phyloP scores from a whole-genome alignment of 2,888 invertebrate genomes.

The Monochamus alternatus region DNA sequence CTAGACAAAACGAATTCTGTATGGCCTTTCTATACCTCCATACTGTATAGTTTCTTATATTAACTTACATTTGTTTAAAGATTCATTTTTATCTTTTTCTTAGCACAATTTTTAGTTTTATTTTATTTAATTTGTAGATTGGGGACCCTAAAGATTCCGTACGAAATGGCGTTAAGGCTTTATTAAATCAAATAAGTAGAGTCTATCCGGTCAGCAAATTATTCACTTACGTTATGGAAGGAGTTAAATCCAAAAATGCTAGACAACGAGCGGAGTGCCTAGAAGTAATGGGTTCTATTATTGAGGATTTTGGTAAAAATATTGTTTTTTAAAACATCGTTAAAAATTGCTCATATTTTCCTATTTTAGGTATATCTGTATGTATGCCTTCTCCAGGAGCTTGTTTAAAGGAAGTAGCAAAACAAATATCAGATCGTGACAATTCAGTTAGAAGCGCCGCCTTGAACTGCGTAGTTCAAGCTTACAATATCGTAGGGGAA shows the following conservation, averaged over 20 bases:
- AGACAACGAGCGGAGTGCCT: constrained; percentile 97
- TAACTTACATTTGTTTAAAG: too few relatives aligned
- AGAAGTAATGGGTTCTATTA: constrained; percentile 90
- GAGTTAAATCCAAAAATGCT: constrained; percentile 96
- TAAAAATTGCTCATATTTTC: background rate
- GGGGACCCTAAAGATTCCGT: constrained; percentile 98
- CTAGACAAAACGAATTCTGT: too few relatives aligned
- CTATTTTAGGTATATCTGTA: constrained; percentile 75
- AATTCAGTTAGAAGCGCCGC: constrained; percentile 97
- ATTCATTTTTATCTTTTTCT: too few relatives aligned
- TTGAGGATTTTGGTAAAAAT: constrained; percentile 83
- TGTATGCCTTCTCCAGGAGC: constrained; percentile 86
- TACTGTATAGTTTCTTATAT: too few relatives aligned
- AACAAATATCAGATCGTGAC: constrained; percentile 96
- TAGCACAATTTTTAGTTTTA: too few relatives aligned
- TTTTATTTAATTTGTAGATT: constrained; percentile 73
- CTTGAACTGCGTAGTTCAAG: constrained; percentile 92
- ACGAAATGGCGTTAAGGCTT: constrained; percentile 87
- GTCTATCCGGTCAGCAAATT: constrained; percentile 93
- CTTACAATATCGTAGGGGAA: constrained; percentile 93
- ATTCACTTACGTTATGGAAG: constrained; percentile 94
- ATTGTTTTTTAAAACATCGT: background rate
- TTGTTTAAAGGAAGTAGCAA: constrained; percentile 91
- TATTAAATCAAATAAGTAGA: constrained; percentile 88
- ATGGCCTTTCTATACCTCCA: too few relatives aligned